Evolutionary conservation across 1,140 invertebrate genomes (phyloP), one percentile per base, ranked within the genome.

Genomic region (Palaemon carinicauda): DNA sequence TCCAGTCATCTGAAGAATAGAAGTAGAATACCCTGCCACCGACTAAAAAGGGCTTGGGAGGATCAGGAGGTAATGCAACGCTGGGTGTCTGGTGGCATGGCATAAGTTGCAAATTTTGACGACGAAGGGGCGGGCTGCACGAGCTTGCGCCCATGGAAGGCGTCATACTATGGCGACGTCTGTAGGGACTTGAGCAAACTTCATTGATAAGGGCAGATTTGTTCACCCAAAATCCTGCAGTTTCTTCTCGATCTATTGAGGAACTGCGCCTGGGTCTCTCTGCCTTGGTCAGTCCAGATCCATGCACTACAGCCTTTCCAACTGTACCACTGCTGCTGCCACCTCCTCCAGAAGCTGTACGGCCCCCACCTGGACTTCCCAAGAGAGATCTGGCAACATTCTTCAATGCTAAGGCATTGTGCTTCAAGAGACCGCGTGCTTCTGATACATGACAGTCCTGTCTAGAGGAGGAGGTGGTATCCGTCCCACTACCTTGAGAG

Each of bases 1-100:
- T 60, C 83, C 83, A 86, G 21, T 86, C 83, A 4, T 86, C 83
- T 1, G 77, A 80, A 3, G 83, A 80, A 51, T 86, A 86, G 77
- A 86, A 86, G 77, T 86, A 33, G 41, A 79, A 78, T 5, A 86
- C 83, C 15, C 27, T 9, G 1, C 83, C 83, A 27, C 50, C 60
- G 27, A 86, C 52, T 21, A 86, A 31, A 51, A 54, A 80, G 19
- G 83, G 41, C 65, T 54, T 86, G 83, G 83, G 83, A 21, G 52
- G 71, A 60, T 71, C 56, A 50, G 56, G 27, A 15, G 80, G 80
- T 9, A 51, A 69, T 17, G 71, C 12, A 3, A n/a, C 27, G 5
- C n/a, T 24, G 10, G 17, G 19, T 21, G 73, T 21, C 51, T 27
- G 53, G 33, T 73, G 80, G 54, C 54, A 33, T 19, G 75, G 82